These are phyloP conservation scores for Pogonomyrmex californicus DNA, from an alignment of 1,140 invertebrate species.

Conservation along the genomic window DNA sequence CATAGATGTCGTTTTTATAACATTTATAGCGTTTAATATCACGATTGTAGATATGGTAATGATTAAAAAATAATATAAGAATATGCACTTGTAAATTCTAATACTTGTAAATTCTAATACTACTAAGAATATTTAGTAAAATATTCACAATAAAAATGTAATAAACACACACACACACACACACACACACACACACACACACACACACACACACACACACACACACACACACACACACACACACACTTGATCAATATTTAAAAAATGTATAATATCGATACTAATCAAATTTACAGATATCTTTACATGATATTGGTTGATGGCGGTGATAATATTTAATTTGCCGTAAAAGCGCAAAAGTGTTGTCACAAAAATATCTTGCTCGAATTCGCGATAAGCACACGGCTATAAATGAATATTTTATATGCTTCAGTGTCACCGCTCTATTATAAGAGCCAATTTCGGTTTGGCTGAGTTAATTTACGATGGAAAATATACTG, in stretches of 20 bases:
- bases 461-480: slow-evolving; percentile 54
- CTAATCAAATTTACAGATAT: neutral
- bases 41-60: neutral
- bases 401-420: slow-evolving; percentile 46
- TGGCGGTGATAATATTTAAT: neutral
- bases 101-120: neutral
- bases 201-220: too few species aligned
- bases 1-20: neutral
- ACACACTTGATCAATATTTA: too few species aligned
- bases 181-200: too few species aligned
- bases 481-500: slow-evolving; percentile 15
- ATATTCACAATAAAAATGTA: neutral
- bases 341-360: neutral
- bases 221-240: too few species aligned
- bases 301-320: neutral
- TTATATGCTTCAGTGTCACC: slow-evolving; percentile 26
- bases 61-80: neutral
- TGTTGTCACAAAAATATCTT: neutral
- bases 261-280: neutral
- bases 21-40: neutral
- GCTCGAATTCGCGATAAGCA: neutral
- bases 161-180: neutral
- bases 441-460: slow-evolving; percentile 55
- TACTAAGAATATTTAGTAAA: slow-evolving; percentile 11
- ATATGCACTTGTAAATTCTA: neutral